Evolutionary conservation across 2,797 vertebrate species (phyloP).

Genomic region (Nyctibius grandis): DNA sequence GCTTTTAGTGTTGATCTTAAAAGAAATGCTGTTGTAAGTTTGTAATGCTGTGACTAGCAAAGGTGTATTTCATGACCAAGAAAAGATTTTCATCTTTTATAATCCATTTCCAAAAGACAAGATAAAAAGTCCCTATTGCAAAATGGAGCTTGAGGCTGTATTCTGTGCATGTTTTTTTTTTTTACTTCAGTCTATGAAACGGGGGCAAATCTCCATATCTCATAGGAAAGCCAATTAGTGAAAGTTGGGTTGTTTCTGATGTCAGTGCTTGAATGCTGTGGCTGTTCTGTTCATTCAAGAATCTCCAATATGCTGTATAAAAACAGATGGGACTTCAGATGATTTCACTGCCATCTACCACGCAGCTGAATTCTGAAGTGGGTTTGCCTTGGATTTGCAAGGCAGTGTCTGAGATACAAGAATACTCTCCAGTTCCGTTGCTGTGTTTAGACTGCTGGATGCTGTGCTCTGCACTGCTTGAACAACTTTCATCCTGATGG

Average conservation of each 20-base stretch:
- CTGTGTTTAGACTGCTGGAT: not conserved
- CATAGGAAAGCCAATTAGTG: constrained; percentile 41
- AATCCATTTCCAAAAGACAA: not conserved
- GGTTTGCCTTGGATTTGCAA: not conserved
- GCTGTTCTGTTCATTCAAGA: constrained; percentile 9
- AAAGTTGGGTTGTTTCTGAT: constrained; percentile 15
- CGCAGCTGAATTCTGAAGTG: not conserved
- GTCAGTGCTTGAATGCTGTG: constrained; percentile 1
- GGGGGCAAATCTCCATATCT: constrained; percentile 32
- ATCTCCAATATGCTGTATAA: constrained; percentile 7
- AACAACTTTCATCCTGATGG: not conserved
- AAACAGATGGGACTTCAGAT: constrained; percentile 19
- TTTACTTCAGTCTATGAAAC: not conserved
- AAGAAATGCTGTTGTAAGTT: not conserved
- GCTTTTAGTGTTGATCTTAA: not conserved
- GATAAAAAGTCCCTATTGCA: not conserved
- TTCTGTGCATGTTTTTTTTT: not conserved
- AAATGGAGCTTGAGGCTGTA: constrained; percentile 3
- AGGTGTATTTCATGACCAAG: not conserved
- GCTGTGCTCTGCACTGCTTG: not conserved
- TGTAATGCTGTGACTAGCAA: not conserved
- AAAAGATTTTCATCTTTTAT: not conserved
- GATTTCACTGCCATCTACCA: not conserved
- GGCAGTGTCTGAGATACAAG: not conserved
- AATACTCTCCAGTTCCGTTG: not conserved